Percentiles rank a stretch among this genome's conserved stretches.
Conservation (phyloP, 2,113 vertebrate species). For the Oreochromis tanganicae region DNA sequence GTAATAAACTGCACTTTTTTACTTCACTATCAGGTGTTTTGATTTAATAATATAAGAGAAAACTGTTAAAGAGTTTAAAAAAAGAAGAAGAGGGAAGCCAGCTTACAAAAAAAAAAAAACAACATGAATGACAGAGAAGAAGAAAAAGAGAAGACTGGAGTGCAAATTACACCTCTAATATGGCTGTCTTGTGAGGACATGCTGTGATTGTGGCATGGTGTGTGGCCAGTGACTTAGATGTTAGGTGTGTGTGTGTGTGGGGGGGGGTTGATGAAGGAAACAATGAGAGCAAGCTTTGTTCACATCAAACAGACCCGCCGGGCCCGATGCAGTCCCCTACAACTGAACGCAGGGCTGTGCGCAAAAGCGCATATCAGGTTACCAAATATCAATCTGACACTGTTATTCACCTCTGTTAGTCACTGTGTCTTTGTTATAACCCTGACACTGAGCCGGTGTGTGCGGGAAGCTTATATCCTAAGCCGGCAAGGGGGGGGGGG, state of each 20-base stretch:
- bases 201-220: conserved; percentile 45
- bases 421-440: background rate
- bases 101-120: background rate
- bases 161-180: conserved; percentile 49
- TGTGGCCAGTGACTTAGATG: conserved; percentile 33
- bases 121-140: background rate
- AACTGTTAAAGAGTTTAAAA: background rate
- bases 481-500: too few species aligned
- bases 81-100: background rate
- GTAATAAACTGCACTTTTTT: background rate
- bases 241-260: background rate
- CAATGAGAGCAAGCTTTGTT: conserved; percentile 38
- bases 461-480: background rate
- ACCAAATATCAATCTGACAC: conserved; percentile 9
- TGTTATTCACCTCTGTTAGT: background rate
- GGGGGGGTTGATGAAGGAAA: background rate
- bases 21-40: background rate
- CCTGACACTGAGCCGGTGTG: conserved; percentile 2
- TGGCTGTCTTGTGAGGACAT: conserved; percentile 55
- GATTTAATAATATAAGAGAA: background rate
- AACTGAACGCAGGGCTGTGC: conserved; percentile 10
- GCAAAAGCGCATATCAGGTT: conserved; percentile 33
- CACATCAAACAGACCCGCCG: conserved; percentile 14
- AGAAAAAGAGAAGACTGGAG: background rate
- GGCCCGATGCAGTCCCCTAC: background rate